Evolutionary conservation across 2,797 vertebrate species (phyloP), one percentile per base, ranked within the genome.

Genomic region (Mus caroli): DNA sequence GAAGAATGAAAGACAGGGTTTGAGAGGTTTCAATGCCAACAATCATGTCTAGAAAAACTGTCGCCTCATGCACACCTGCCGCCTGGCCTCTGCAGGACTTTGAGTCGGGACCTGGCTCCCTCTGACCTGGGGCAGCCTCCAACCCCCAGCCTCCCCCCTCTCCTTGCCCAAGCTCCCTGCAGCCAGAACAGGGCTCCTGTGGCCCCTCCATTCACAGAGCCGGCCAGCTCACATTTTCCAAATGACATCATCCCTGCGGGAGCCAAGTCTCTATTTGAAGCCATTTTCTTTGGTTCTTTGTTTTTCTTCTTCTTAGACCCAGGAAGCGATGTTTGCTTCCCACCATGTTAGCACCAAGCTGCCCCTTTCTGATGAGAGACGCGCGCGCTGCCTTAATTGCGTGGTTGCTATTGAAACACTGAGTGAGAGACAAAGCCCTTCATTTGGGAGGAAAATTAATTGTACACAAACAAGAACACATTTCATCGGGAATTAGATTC

Each of bases 371-470:
- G 54, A 91, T 67, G n/a, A 69, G 12, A 94, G 14, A 7, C 6
- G 52, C 54, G 0, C 82, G 5, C 6, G 56, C 88, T 75, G 34
- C 95, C 89, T 92, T 94, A 67, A 97, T 94, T 73, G 67, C 22
- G 0, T 12, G 2, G 64, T 71, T 95, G 69, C 71, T 97, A 56
- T 50, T 73, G 90, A 69, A 75, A 56, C 92, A 31, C 90, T 10
- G 58, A 84, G n/a, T 6, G 40, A 34, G 7, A 94, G 91, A 96
- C 97, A 96, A 97, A 46, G 7, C 62, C 93, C 79, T 90, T 56
- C 97, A 43, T 75, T 95, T 77, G 97, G 92, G 75, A 79, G 82
- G 95, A 86, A 96, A 97, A 92, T 96, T 58, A 84, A 90, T 95
- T 76, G 34, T 90, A 79, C 96, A 95, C 91, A 95, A 69, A 95